These are phyloP conservation scores for Puffinus mauretanicus DNA, from an alignment of 2,113 vertebrate genomes.

Conservation along the genomic window DNA sequence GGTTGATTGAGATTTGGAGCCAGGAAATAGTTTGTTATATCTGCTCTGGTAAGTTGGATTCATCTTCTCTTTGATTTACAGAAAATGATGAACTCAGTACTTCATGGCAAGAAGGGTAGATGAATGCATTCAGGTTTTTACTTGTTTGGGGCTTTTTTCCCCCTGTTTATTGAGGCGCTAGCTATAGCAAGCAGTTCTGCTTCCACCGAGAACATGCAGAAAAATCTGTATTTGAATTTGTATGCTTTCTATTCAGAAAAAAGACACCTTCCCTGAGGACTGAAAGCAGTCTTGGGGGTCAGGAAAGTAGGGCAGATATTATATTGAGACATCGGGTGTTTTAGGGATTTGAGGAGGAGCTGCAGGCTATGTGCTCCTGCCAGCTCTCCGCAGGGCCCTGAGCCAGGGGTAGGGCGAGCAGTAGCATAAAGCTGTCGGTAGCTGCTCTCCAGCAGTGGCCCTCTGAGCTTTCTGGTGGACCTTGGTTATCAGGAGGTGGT, in stretches of 20 bases:
- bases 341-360: background rate
- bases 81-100: background rate
- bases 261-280: background rate
- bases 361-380: accelerated
- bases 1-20: background rate
- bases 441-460: background rate
- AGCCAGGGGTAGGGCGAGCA: background rate
- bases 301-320: background rate
- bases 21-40: background rate
- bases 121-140: background rate
- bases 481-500: background rate
- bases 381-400: accelerated
- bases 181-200: background rate
- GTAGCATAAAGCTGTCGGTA: background rate
- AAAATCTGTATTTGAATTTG: background rate
- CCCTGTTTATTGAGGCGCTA: background rate
- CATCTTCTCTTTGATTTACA: background rate
- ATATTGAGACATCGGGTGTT: too few relatives aligned
- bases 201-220: background rate
- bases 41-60: background rate
- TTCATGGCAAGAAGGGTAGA: background rate
- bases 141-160: background rate
- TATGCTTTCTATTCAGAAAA: background rate
- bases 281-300: background rate
- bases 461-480: background rate